A percentile compares a stretch with the other conserved stretches of the same genome.
Evolutionary conservation across 2,888 invertebrate genomes (phyloP).

Genomic region (Saturnia japonica): DNA sequence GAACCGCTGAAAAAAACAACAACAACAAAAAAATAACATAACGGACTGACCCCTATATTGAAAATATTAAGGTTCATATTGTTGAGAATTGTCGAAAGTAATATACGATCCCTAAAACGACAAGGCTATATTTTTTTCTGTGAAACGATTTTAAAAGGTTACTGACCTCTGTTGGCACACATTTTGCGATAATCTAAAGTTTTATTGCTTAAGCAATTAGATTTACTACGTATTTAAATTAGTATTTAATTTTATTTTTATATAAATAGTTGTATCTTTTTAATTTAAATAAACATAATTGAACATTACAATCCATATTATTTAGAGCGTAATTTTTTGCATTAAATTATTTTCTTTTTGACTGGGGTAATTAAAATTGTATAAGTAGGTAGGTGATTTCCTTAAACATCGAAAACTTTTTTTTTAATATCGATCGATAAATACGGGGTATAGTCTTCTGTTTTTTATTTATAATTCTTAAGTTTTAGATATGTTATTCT

Average conservation of each 20-base stretch:
- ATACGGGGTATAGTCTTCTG: neutral
- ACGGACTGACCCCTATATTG: constrained; percentile 40
- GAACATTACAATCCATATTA: too few species aligned
- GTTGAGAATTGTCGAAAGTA: constrained; percentile 12
- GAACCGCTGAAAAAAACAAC: constrained; percentile 67
- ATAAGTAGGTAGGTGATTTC: too few species aligned
- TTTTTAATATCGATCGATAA: neutral
- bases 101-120: constrained; percentile 29
- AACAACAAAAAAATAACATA: constrained; percentile 35
- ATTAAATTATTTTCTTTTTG: too few species aligned
- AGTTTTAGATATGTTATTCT: neutral
- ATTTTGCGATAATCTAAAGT: constrained; percentile 22
- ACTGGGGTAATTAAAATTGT: too few species aligned
- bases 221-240: neutral
- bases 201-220: neutral
- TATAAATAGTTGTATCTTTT: too few species aligned
- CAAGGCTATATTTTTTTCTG: constrained; percentile 55
- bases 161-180: constrained; percentile 47
- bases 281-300: too few species aligned
- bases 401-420: too few species aligned
- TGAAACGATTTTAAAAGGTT: constrained; percentile 45
- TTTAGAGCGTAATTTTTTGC: too few species aligned
- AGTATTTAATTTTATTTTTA: neutral
- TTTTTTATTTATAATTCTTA: neutral
- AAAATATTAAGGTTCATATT: constrained; percentile 33